Conservation (phyloP, 2,888 invertebrate genomes). For the Unio pictorum region DNA sequence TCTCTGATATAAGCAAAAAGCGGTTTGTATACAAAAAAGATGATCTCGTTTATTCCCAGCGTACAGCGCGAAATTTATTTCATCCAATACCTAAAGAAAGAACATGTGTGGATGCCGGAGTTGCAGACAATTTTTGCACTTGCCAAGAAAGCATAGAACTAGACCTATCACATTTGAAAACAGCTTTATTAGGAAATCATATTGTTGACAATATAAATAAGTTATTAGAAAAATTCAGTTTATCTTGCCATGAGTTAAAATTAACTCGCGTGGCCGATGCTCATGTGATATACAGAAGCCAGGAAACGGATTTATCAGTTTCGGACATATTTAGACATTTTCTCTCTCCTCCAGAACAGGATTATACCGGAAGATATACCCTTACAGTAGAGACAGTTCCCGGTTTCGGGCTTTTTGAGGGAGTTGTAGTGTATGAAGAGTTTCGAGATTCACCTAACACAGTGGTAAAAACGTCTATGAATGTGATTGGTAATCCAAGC, state of each 20-base stretch:
- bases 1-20: conserved; percentile 76
- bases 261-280: too few species aligned
- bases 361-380: conserved; percentile 71
- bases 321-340: conserved; percentile 5
- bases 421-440: conserved; percentile 77
- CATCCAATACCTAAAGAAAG: conserved; percentile 80
- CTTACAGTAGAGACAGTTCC: conserved; percentile 79
- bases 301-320: conserved; percentile 5
- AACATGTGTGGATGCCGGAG: conserved; percentile 83
- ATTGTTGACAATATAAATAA: conserved; percentile 80
- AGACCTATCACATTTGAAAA: conserved; percentile 74
- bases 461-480: conserved; percentile 64
- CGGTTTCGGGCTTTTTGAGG: conserved; percentile 84
- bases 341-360: conserved; percentile 9
- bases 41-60: background rate
- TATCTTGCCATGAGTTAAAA: too few species aligned
- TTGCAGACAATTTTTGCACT: conserved; percentile 89
- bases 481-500: conserved; percentile 78
- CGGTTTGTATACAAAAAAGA: conserved; percentile 11
- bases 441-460: too few species aligned
- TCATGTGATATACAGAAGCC: background rate
- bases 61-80: conserved; percentile 78
- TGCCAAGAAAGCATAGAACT: conserved; percentile 82
- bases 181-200: conserved; percentile 76
- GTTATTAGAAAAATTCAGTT: conserved; percentile 72